These are phyloP conservation scores for Peromyscus californicus DNA, from an alignment of 2,113 vertebrate species.

Conservation along the genomic window DNA sequence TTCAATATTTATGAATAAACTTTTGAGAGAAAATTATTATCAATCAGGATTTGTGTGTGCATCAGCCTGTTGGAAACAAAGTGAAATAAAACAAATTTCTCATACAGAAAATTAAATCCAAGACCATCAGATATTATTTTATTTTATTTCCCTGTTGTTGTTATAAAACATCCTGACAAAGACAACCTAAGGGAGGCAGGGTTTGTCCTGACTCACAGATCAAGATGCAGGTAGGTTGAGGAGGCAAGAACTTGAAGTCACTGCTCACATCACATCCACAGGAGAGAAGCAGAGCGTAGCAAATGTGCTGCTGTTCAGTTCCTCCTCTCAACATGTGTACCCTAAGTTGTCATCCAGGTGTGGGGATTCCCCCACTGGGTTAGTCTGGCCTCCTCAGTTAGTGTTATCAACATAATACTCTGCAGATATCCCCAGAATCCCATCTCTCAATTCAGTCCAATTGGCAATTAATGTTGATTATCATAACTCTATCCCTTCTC, in stretches of 20 bases:
- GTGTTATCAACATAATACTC: background rate
- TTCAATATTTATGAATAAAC: background rate
- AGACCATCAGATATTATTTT: background rate
- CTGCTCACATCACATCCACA: background rate
- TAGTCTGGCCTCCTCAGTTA: background rate
- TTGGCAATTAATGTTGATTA: background rate
- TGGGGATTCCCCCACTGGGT: background rate
- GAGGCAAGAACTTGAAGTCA: background rate
- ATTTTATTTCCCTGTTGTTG: background rate
- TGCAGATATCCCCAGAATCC: background rate
- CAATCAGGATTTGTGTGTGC: background rate
- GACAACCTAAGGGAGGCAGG: background rate
- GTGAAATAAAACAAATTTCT: background rate
- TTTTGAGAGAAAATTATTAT: background rate
- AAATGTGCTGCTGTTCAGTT: background rate
- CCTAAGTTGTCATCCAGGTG: background rate
- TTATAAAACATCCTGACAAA: background rate
- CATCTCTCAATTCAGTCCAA: background rate
- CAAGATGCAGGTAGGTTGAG: background rate
- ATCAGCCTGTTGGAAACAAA: background rate
- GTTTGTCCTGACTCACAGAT: background rate
- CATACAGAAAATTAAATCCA: background rate
- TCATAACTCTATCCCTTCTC: background rate
- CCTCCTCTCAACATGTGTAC: background rate
- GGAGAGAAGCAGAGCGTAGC: background rate